A percentile compares a stretch with the other conserved stretches of the same genome.
Evolutionary conservation across 1,140 invertebrate species (phyloP).

Genomic region (Bradysia coprophila): DNA sequence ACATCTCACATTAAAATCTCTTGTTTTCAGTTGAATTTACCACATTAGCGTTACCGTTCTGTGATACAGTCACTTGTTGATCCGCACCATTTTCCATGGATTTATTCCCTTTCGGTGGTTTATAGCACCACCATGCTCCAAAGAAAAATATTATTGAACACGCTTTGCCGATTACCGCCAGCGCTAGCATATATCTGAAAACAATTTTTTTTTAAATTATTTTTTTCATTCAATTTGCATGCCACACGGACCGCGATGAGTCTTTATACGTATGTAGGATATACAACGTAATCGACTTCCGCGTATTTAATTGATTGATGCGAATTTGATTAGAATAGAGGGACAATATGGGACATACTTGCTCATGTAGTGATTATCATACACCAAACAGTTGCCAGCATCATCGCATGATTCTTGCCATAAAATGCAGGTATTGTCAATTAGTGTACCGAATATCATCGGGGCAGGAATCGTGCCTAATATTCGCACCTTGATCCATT

Average conservation of each 20-base stretch:
- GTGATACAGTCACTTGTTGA: background rate
- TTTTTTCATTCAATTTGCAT: no score
- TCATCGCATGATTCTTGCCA: constrained; percentile 45
- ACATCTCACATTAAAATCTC: background rate
- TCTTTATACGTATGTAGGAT: no score
- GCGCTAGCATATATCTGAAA: constrained; percentile 42
- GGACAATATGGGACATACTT: constrained; percentile 24
- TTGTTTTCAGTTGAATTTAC: background rate
- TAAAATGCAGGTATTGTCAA: constrained; percentile 63
- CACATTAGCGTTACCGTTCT: background rate
- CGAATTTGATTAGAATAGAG: background rate
- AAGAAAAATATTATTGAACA: constrained; percentile 45
- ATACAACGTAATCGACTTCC: no score
- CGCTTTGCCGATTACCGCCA: constrained; percentile 41
- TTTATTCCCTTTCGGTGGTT: constrained; percentile 27
- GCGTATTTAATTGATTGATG: background rate
- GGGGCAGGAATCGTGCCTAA: constrained; percentile 74
- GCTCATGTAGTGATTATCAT: constrained; percentile 50
- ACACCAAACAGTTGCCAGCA: constrained; percentile 44
- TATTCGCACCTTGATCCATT: constrained; percentile 67
- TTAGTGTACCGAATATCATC: constrained; percentile 64
- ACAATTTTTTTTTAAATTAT: background rate
- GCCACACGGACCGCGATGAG: no score
- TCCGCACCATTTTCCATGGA: background rate
- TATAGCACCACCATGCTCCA: constrained; percentile 48